Conservation (phyloP, 1,140 invertebrate species). For the Drosophila yakuba region DNA sequence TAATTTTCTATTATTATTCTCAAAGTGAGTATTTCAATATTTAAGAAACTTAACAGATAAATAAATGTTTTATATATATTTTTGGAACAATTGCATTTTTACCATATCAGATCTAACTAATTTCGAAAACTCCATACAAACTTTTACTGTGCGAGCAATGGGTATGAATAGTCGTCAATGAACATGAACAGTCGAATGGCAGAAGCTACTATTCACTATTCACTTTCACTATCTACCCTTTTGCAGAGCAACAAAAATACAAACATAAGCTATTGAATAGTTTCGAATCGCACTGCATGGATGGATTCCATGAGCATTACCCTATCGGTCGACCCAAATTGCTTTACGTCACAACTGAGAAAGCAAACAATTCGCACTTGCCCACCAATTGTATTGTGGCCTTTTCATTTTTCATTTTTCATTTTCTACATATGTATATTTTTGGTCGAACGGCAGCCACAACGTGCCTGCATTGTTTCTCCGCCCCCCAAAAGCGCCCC, state of each 20-base stretch:
- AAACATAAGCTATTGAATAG: slow-evolving; percentile 6
- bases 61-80: no score
- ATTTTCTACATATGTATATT: neutral
- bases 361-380: slow-evolving; percentile 64
- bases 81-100: no score
- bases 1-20: no score
- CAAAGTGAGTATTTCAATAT: no score
- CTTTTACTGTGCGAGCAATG: neutral
- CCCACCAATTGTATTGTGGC: slow-evolving; percentile 26
- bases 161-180: neutral
- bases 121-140: neutral
- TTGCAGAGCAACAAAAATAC: neutral
- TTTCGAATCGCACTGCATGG: neutral
- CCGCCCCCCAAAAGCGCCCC: neutral
- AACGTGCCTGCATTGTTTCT: slow-evolving; percentile 57
- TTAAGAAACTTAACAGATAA: no score
- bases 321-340: slow-evolving; percentile 37
- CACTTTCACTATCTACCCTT: neutral
- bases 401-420: slow-evolving; percentile 31
- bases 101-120: no score
- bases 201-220: neutral
- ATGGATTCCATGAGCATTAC: slow-evolving; percentile 16
- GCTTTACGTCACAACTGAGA: slow-evolving; percentile 51
- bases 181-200: neutral
- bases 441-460: slow-evolving; percentile 15